Base-by-base conservation (phyloP, 64 coral and sea anemone genomes). In the Dendronephthya gigantea region DNA sequence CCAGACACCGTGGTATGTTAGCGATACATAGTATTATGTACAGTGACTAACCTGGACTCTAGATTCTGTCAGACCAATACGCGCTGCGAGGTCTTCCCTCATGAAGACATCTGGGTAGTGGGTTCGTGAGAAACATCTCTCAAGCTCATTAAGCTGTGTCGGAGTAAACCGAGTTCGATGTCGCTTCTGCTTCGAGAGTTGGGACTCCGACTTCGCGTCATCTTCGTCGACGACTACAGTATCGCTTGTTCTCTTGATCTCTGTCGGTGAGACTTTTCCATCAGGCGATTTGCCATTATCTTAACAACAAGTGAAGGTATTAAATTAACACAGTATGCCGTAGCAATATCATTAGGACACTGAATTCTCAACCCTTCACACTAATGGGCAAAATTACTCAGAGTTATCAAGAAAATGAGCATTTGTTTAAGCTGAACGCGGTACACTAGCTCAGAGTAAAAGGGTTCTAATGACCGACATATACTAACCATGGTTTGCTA, bases 91-190 rank as follows among this genome's bases (percentile, higher is more conserved):
- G 28, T 98, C 95, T 84, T 98, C 95, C 34, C 95, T 62, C 95
- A 98, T 98, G n/a, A 98, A 98, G 0, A 98, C 95, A 25, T 98
- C 95, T 0, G 95, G 95, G 31, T 98, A 98, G 19, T 98, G 95
- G 3, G 95, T 98, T 2, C 95, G 84, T 19, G 95, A 92, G 39
- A 98, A 98, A 37, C 95, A 98, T 76, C 95, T 91, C 25, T 98
- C 95, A 3, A 98, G 68, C 68, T 98, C 95, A 50, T 98, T 98
- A 9, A 98, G 62, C 38, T 98, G 95, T 75, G 95, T 92, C 7
- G 95, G 95, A 30, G 95, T 98, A 75, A 98, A 98, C 27, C 95
- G 83, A 10, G 95, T 98, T 19, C 95, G 92, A 66, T 98, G 95
- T 38, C 95, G 92, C 32, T 98, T 98, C 95, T 98, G 95, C 79